These are phyloP conservation scores for Trachemys scripta DNA, from an alignment of 2,113 vertebrate genomes.

Conservation along the genomic window DNA sequence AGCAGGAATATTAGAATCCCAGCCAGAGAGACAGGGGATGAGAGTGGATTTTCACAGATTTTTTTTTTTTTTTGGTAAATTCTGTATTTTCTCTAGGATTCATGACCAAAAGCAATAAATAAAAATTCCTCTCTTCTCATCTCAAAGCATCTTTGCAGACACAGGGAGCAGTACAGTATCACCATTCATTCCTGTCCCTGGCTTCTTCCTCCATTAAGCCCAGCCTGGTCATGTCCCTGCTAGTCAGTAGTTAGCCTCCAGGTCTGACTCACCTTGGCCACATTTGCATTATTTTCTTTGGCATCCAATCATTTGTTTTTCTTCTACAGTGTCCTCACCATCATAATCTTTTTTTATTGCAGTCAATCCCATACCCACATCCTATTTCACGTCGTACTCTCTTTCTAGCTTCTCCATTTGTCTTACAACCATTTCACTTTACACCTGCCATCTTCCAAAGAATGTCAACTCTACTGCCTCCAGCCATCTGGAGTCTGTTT, in stretches of 20 bases:
- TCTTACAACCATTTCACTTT: not conserved
- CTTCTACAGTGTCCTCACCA: not conserved
- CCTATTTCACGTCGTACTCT: not conserved
- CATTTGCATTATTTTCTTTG: not conserved
- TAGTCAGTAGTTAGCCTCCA: not conserved
- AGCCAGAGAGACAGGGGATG: not conserved
- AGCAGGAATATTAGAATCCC: rapidly evolving
- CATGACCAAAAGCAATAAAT: not conserved
- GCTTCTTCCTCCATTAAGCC: not conserved
- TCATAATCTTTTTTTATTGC: not conserved
- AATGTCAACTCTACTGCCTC: not conserved
- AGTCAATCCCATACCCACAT: not conserved
- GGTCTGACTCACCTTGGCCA: not conserved
- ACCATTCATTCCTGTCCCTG: not conserved
- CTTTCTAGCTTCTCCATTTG: not conserved
- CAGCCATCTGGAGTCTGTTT: not conserved
- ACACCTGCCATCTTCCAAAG: not conserved
- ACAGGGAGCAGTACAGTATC: not conserved
- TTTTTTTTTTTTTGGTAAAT: rapidly evolving
- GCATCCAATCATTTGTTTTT: not conserved
- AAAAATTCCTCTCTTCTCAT: not conserved
- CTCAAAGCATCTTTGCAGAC: not conserved
- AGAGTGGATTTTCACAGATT: not conserved
- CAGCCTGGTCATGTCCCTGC: not conserved
- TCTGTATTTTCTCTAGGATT: not conserved